These are phyloP conservation scores for Oligia strigilis DNA, from an alignment of 2,888 invertebrate genomes.

Conservation along the genomic window DNA sequence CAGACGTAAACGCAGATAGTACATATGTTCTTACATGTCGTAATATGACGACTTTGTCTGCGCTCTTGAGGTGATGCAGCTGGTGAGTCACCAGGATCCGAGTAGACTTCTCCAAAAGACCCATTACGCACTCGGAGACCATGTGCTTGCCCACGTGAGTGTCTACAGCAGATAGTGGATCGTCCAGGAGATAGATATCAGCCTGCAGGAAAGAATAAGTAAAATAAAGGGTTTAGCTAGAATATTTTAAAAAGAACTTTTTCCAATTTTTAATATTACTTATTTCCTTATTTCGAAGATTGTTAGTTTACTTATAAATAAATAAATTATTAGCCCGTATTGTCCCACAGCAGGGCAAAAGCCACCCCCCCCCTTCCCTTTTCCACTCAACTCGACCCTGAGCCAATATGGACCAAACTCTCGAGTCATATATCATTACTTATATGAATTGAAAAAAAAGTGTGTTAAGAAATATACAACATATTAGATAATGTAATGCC, in stretches of 20 bases:
- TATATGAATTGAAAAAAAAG: neutral
- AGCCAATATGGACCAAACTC: too few relatives aligned
- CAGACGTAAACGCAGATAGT: slow-evolving; percentile 1
- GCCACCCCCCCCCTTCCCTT: too few relatives aligned
- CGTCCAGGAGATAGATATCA: slow-evolving; percentile 94
- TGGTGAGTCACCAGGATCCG: slow-evolving; percentile 96
- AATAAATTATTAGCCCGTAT: too few relatives aligned
- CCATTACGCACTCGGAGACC: slow-evolving; percentile 92
- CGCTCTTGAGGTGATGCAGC: slow-evolving; percentile 93
- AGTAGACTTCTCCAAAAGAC: slow-evolving; percentile 91
- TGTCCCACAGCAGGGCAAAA: too few relatives aligned
- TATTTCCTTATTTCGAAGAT: neutral
- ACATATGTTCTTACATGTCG: slow-evolving; percentile 90
- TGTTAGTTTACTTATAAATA: neutral
- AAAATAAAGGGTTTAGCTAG: neutral
- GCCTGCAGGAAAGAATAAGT: slow-evolving; percentile 81
- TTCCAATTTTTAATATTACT: neutral
- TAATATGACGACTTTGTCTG: slow-evolving; percentile 92
- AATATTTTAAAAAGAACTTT: neutral
- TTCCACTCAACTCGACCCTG: too few relatives aligned
- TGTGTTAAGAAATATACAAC: too few relatives aligned
- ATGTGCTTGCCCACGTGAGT: slow-evolving; percentile 93
- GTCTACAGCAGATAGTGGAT: slow-evolving; percentile 95
- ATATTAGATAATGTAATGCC: neutral
- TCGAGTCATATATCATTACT: too few relatives aligned